phyloP scores from a whole-genome alignment of 92 coral and sea anemone genomes.

The Parazoanthus darwini region DNA sequence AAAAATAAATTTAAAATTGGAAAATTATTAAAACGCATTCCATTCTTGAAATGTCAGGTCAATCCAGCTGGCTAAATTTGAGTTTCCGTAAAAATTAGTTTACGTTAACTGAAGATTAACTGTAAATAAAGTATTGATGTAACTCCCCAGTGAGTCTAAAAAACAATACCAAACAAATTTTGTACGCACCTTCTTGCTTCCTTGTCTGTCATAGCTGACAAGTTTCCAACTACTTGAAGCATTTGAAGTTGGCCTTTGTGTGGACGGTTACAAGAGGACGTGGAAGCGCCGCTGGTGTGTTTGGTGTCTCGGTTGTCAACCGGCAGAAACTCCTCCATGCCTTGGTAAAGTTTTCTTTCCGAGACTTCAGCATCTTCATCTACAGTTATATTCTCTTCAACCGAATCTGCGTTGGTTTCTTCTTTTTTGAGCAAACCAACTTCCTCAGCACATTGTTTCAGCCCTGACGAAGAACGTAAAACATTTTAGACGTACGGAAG shows the following conservation, averaged over 20 bases:
- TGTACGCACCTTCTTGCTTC: conserved; percentile 25
- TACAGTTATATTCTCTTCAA: conserved; percentile 59
- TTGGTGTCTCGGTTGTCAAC: conserved; percentile 1
- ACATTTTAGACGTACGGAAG: background rate
- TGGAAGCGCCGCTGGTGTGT: background rate
- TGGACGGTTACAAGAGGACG: background rate
- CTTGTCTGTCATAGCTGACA: conserved; percentile 21
- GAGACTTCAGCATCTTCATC: conserved; percentile 78
- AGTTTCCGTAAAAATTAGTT: too few species aligned
- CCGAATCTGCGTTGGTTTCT: background rate
- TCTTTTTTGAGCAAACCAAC: background rate
- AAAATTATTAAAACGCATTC: too few species aligned
- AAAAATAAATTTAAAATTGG: too few species aligned
- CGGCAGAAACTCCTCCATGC: conserved; percentile 58
- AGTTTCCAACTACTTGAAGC: background rate
- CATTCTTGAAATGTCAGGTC: too few species aligned
- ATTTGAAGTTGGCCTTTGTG: background rate
- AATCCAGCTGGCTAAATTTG: too few species aligned
- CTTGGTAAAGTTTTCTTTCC: conserved; percentile 65
- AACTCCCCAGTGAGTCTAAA: too few species aligned
- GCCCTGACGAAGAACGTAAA: background rate
- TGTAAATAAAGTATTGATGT: too few species aligned
- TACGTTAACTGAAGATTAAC: background rate
- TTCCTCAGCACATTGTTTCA: background rate
- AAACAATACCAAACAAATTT: background rate